These are phyloP conservation scores for Leptinotarsa rubiginosa DNA, from an alignment of 2,888 invertebrate species.

Conservation along the genomic window DNA sequence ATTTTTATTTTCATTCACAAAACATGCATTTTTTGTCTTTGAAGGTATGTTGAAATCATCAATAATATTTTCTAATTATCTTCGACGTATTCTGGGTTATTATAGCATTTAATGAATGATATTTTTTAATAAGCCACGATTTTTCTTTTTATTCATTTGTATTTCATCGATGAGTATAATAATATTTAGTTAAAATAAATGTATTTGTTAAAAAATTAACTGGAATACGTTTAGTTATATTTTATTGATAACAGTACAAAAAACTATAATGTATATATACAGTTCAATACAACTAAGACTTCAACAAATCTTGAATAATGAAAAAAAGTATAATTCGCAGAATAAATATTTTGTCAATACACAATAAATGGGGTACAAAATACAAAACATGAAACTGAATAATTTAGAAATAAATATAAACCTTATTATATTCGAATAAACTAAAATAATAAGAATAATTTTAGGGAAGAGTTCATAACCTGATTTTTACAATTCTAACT, in stretches of 20 bases:
- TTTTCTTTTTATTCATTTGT: no score
- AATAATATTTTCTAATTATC: no score
- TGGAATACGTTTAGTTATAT: not conserved
- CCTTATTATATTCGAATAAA: not conserved
- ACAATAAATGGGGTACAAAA: not conserved
- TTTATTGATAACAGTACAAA: slow-evolving; percentile 10
- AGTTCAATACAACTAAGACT: not conserved
- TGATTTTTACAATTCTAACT: not conserved
- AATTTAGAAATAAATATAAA: not conserved
- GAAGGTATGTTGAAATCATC: no score
- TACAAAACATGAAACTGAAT: not conserved
- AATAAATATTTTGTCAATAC: not conserved
- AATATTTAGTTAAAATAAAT: no score
- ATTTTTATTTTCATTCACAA: no score
- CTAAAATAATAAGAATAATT: not conserved
- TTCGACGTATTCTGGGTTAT: no score
- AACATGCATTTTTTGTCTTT: no score
- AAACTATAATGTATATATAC: slow-evolving; percentile 13
- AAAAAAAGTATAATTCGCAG: not conserved
- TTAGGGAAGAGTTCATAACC: not conserved
- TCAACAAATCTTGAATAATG: not conserved
- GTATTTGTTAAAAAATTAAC: not conserved
- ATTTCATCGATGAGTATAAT: no score
- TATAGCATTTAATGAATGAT: no score
- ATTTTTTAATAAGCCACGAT: no score